Evolutionary conservation across 2,888 invertebrate genomes (phyloP).

Genomic region (Gymnocheta viridis): DNA sequence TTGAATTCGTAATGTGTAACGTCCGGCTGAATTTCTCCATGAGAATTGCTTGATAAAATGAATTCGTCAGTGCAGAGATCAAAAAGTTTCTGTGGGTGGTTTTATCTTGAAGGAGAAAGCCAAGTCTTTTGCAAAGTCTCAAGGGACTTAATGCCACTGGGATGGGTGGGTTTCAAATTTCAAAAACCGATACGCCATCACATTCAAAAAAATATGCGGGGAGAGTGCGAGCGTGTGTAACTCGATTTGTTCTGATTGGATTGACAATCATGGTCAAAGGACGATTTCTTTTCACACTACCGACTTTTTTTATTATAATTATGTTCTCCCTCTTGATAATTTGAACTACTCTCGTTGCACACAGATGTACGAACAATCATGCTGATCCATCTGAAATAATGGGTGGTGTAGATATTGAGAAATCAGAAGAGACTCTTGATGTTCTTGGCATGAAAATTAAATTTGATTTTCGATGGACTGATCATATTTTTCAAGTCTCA

Average conservation of each 20-base stretch:
- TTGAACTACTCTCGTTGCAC: too few species aligned
- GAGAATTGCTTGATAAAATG: neutral
- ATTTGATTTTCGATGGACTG: too few species aligned
- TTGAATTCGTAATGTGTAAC: neutral
- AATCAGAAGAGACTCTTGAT: too few species aligned
- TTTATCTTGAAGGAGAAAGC: slow-evolving; percentile 16
- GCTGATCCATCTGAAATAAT: too few species aligned
- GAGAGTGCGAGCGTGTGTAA: slow-evolving; percentile 3
- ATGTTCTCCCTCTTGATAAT: too few species aligned
- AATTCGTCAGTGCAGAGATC: neutral
- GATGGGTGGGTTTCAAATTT: slow-evolving; percentile 1
- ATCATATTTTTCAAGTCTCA: too few species aligned
- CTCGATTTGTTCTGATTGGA: slow-evolving; percentile 15
- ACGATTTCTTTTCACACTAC: too few species aligned
- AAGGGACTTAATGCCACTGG: neutral
- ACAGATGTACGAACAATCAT: too few species aligned
- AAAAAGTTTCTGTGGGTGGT: neutral
- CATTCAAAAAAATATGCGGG: slow-evolving; percentile 1
- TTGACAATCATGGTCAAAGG: slow-evolving; percentile 1
- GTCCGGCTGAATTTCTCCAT: slow-evolving; percentile 4
- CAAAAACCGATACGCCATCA: neutral
- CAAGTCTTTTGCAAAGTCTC: slow-evolving; percentile 5
- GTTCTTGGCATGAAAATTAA: too few species aligned
- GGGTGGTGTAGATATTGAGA: too few species aligned
- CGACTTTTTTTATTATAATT: too few species aligned